Evolutionary conservation across 2,797 vertebrate genomes (phyloP).

Genomic region (Coracias cyanogaster): DNA sequence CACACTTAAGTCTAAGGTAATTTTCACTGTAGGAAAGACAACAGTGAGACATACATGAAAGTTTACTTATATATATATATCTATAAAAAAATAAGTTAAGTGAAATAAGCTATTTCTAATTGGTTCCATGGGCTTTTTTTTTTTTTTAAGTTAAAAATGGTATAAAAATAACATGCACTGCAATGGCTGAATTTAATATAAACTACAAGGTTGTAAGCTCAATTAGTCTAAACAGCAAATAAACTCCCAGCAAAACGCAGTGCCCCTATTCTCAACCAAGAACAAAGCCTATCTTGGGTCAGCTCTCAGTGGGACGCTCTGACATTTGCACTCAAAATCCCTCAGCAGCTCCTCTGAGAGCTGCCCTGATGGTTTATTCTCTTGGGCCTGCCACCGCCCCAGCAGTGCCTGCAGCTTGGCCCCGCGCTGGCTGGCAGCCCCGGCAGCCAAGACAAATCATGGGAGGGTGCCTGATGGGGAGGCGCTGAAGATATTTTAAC

Average conservation of each 20-base stretch:
- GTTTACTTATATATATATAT: constrained; percentile 21
- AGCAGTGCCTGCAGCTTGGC: background rate
- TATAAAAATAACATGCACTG: constrained; percentile 53
- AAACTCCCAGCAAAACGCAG: constrained; percentile 20
- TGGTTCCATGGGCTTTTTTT: background rate
- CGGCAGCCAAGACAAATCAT: background rate
- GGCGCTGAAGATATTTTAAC: background rate
- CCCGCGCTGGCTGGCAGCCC: background rate
- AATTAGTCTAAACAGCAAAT: constrained; percentile 22
- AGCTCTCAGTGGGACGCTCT: background rate
- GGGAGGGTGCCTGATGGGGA: background rate
- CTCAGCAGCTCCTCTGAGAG: constrained; percentile 6
- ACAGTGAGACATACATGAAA: constrained; percentile 33
- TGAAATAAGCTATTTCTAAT: constrained; percentile 27
- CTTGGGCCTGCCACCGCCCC: background rate
- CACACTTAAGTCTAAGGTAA: constrained; percentile 19
- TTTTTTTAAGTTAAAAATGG: background rate
- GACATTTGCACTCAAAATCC: constrained; percentile 22
- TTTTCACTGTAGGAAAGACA: constrained; percentile 65
- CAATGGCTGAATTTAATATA: background rate
- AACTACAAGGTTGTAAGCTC: constrained; percentile 18
- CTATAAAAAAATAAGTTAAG: background rate
- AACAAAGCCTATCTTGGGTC: constrained; percentile 27
- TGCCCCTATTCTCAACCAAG: background rate
- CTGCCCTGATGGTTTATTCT: background rate